Evolutionary conservation across 1,140 invertebrate genomes (phyloP), one percentile per base, ranked within the genome.

Genomic region (Stegodyphus dumicola): DNA sequence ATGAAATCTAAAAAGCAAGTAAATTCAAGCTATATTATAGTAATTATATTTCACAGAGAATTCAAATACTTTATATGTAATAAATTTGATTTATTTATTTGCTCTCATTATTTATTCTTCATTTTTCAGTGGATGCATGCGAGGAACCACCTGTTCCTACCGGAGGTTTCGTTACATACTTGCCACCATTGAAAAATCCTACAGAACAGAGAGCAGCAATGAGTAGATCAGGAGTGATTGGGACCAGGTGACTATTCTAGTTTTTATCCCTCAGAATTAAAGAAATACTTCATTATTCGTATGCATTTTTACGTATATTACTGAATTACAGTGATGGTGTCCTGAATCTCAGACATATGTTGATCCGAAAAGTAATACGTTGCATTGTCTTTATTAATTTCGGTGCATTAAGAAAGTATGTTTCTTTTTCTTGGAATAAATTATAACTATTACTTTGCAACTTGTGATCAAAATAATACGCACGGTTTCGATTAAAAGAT

Each of bases 101-200:
- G 15, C 56, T 10, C 15, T 56, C 7, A 56, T 56, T 77, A 17
- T 77, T 64, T 11, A 10, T 65, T 65, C 10, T 77, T 11, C 11
- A 64, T 77, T 54, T 6, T 71, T 11, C 52, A 86, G 85, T 86
- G 11, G 53, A 76, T 64, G 77, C 85, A 7, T 86, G 85, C 56
- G 54, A 77, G 11, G 77, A 75, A 33, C 85, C 77, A 51, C 77
- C 69, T 0, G 11, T 73, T 65, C 85, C 85, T 13, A 64, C 77
- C 5, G 77, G 56, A 9, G 77, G 76, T 2, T 86, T 74, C 33
- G 51, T 78, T 0, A 86, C 84, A 7, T 78, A 78, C 18, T 70
- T 87, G 49, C 75, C 65, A 9, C 75, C 81, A 17, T 4, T 77
- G 13, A 70, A 78, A 13, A 75, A 54, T 4, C 6, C 64, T 5